phyloP scores from a whole-genome alignment of 1,140 invertebrate genomes.

The Microvelia longipes region DNA sequence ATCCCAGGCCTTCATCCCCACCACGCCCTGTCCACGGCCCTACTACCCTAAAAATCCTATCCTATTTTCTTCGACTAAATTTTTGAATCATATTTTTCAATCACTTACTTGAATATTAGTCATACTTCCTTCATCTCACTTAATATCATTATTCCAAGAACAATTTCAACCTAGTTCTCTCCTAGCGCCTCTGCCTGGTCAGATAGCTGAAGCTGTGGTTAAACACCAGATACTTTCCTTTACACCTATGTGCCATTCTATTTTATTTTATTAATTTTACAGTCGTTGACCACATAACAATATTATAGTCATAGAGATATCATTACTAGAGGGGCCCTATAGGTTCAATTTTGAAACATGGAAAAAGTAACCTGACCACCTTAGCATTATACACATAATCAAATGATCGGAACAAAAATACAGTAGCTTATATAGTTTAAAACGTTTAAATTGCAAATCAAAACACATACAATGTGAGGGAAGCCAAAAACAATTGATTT shows the following conservation, averaged over 20 bases:
- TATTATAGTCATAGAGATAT: not conserved
- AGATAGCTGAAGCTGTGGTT: not conserved
- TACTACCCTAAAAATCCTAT: not conserved
- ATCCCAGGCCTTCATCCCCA: not conserved
- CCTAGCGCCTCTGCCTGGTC: not conserved
- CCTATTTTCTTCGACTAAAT: not conserved
- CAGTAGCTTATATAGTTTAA: not conserved
- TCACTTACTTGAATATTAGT: not conserved
- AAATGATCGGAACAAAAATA: no score
- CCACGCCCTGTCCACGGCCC: not conserved
- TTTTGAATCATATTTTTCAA: not conserved
- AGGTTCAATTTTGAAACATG: no score
- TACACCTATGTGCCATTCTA: not conserved
- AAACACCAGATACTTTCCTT: not conserved
- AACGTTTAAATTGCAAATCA: not conserved
- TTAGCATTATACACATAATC: no score
- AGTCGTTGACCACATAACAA: not conserved
- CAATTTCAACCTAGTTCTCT: not conserved
- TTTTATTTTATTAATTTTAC: not conserved
- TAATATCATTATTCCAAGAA: not conserved
- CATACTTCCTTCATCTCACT: not conserved
- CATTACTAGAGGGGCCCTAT: no score
- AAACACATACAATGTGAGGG: no score
- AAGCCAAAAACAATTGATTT: no score
- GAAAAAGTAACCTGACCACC: no score